Percentiles rank a stretch among this genome's conserved stretches.
These are phyloP conservation scores for Protophormia terraenovae DNA, from an alignment of 2,888 invertebrate species.

Conservation along the genomic window DNA sequence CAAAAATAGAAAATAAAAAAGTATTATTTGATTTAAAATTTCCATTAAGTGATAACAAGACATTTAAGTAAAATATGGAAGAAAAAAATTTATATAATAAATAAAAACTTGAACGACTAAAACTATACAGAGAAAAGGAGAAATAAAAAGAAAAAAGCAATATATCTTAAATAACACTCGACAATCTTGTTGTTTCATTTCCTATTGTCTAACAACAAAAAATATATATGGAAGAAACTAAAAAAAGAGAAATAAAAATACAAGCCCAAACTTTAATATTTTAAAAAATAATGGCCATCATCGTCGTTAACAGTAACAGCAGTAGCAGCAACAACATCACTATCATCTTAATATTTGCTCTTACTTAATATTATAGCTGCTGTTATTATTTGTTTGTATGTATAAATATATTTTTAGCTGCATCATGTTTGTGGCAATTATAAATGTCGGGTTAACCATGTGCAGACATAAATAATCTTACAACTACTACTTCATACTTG, in stretches of 20 bases:
- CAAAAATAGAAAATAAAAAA: neutral
- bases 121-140: neutral
- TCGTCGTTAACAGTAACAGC: neutral
- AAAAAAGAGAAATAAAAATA: slow-evolving; percentile 3
- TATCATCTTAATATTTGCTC: slow-evolving; percentile 28
- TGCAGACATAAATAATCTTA: slow-evolving; percentile 69
- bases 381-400: slow-evolving; percentile 5
- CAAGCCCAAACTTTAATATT: slow-evolving; percentile 16
- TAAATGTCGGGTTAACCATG: slow-evolving; percentile 69
- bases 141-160: slow-evolving; percentile 30
- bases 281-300: slow-evolving; percentile 30
- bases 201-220: slow-evolving; percentile 50
- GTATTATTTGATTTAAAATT: slow-evolving; percentile 63
- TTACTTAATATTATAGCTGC: slow-evolving; percentile 2
- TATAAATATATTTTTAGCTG: slow-evolving; percentile 34
- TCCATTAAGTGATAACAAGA: slow-evolving; percentile 64
- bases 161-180: slow-evolving; percentile 56
- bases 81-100: slow-evolving; percentile 45
- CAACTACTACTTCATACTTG: slow-evolving; percentile 40
- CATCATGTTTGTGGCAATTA: slow-evolving; percentile 68
- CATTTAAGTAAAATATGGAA: slow-evolving; percentile 23
- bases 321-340: neutral
- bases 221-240: slow-evolving; percentile 2
- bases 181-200: slow-evolving; percentile 64
- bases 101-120: slow-evolving; percentile 32